Base-by-base conservation (phyloP, 2,113 vertebrate genomes). In the Albula glossodonta region DNA sequence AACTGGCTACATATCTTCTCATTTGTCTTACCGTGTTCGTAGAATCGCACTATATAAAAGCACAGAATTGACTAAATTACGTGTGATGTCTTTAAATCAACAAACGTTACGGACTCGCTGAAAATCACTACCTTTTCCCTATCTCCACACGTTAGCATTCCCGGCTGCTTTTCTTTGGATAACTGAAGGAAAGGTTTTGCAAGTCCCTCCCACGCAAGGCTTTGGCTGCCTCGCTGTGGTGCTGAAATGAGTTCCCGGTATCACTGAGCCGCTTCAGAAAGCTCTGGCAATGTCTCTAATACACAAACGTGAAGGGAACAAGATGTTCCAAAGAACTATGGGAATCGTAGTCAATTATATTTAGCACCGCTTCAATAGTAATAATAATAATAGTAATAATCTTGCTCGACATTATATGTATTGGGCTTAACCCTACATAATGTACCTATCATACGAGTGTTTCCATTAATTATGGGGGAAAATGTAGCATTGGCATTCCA, bases 151-250 rank as follows among this genome's bases (percentile, higher is more conserved):
- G 81, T 51, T 85, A 82, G 84, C 87, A 83, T 88, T 87, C 82
- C 80, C 74, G 57, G 85, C 81, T 83, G 83, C 6, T 82, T 80
- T 60, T 48, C 70, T 57, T 78, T 82, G 57, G 83, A 48, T 77
- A 86, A 78, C 53, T 81, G 83, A 80, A 81, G 77, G 51, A 85
- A 82, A 80, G 86, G 25, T 83, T 78, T 81, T 31, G 66, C 49
- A 89, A 90, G 92, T 92, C 92, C 94, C 94, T 88, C 93, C 93
- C 92, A 89, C 94, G 87, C 92, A 81, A 49, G 86, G 90, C 83
- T 84, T 87, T 89, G 15, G 84, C 88, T 87, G 86, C 89, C 88
- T 90, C 88, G 87, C 78, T 52, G 89, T 88, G 87, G 88, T 88
- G 92, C 93, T 93, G 92, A 93, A 89, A 92, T 89, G 90, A 93